phyloP scores from a whole-genome alignment of 2,113 vertebrate species.

The Physeter macrocephalus region DNA sequence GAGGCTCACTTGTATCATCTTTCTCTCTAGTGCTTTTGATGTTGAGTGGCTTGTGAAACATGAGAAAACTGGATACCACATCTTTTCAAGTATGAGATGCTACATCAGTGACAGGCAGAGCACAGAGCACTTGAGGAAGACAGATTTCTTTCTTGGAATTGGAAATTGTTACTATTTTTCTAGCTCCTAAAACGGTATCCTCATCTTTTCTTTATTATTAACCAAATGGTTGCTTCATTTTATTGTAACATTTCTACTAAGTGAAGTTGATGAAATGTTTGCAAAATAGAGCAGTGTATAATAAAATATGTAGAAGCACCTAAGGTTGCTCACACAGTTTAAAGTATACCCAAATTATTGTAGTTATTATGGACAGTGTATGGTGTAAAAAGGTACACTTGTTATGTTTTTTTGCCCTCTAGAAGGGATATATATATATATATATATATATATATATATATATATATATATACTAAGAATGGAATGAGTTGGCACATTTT shows the following conservation, averaged over 20 bases:
- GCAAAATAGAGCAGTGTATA: slow-evolving; percentile 23
- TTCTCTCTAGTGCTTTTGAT: slow-evolving; percentile 24
- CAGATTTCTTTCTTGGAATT: not conserved
- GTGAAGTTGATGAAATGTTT: slow-evolving; percentile 56
- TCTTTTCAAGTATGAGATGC: not conserved
- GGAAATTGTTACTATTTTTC: slow-evolving; percentile 24
- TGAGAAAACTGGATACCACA: not conserved
- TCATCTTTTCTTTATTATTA: not conserved
- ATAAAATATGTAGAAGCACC: not conserved
- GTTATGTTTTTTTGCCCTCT: not conserved
- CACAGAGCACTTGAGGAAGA: not conserved
- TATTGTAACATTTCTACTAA: slow-evolving; percentile 54
- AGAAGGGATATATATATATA: not conserved
- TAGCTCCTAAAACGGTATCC: not conserved
- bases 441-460: not conserved
- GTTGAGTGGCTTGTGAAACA: not conserved
- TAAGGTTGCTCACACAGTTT: not conserved
- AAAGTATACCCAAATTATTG: not conserved
- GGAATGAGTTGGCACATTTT: not conserved
- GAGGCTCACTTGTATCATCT: not conserved
- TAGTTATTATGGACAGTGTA: not conserved
- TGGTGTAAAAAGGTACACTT: not conserved
- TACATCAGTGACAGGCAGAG: not conserved
- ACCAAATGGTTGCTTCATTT: slow-evolving; percentile 46
- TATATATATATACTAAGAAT: not conserved